Base-by-base conservation (phyloP, 2,888 invertebrate genomes). In the Torymus aiolomorphi region DNA sequence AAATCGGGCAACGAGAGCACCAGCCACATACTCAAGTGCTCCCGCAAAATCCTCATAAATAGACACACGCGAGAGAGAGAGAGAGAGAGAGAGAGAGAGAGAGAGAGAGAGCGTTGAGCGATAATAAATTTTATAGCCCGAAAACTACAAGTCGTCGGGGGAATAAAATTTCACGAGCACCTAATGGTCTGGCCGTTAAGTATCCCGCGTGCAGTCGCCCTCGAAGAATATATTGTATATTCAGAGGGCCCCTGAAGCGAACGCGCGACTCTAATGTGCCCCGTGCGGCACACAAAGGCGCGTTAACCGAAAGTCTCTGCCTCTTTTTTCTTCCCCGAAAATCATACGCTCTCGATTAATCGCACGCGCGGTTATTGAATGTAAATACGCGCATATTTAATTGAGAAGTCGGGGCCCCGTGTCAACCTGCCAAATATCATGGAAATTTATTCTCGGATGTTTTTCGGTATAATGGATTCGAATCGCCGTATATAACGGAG, bases 391-490 rank as follows among this genome's bases (percentile, higher is more conserved):
- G 31, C 54, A 65, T 66, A 57, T 65, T 81, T 81, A 70, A 67
- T 81, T 78, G 73, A 78, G 74, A 73, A 76, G 63, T 63, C 85
- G 84, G 88, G 88, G 86, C 31, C 86, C 31, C 86, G 87, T 86
- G 87, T 86, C 88, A 88, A 88, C 87, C 88, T 88, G 87, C 88
- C 88, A 86, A 88, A 88, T 87, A 87, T 88, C 87, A 88, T 88
- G 88, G 86, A 88, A 88, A 88, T 88, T 88, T 88, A 88, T 88
- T 88, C 88, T 83, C 83, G 81, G 83, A 82, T 83, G 84, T 82
- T 83, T n/a, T 71, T 51, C 63, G 69, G 69, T 69, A 82, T 86
- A 86, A 86, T 86, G 86, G 84, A 86, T 86, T 86, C 52, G 66
- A 66, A n/a, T 11, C 20, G 70, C 16, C 8, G 2, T 59, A 62